Evolutionary conservation across 2,888 invertebrate species (phyloP).

Genomic region (Phortica okadai): DNA sequence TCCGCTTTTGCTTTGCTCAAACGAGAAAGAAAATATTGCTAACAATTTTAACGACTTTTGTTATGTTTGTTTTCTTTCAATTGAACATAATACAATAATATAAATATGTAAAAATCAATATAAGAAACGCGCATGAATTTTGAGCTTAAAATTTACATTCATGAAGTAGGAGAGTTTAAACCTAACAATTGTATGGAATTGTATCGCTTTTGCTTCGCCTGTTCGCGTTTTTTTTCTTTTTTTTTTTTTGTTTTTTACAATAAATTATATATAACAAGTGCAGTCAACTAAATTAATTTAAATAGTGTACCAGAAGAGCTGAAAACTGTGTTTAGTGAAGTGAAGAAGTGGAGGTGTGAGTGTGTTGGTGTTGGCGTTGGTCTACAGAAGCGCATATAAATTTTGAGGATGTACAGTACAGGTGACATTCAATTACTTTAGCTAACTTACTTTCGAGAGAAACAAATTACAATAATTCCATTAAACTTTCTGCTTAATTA

Average conservation of each 20-base stretch:
- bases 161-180: constrained; percentile 33
- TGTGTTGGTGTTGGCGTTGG: neutral
- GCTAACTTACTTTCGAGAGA: constrained; percentile 18
- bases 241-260: neutral
- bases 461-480: constrained; percentile 12
- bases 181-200: constrained; percentile 10
- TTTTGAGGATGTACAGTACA: constrained; percentile 1
- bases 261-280: constrained; percentile 14
- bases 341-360: no score
- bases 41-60: constrained; percentile 61
- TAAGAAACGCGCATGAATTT: constrained; percentile 51
- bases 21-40: constrained; percentile 48
- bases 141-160: constrained; percentile 69
- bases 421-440: constrained; percentile 9
- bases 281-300: neutral
- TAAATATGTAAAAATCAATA: neutral
- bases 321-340: no score
- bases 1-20: constrained; percentile 45
- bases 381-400: constrained; percentile 1
- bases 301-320: neutral
- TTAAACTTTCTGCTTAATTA: constrained; percentile 15
- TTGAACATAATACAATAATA: constrained; percentile 43
- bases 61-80: constrained; percentile 51
- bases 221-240: neutral
- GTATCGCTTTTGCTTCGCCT: neutral